Percentiles rank a stretch among this genome's conserved stretches.
Evolutionary conservation across 1,140 invertebrate species (phyloP).

Genomic region (Drosophila busckii): DNA sequence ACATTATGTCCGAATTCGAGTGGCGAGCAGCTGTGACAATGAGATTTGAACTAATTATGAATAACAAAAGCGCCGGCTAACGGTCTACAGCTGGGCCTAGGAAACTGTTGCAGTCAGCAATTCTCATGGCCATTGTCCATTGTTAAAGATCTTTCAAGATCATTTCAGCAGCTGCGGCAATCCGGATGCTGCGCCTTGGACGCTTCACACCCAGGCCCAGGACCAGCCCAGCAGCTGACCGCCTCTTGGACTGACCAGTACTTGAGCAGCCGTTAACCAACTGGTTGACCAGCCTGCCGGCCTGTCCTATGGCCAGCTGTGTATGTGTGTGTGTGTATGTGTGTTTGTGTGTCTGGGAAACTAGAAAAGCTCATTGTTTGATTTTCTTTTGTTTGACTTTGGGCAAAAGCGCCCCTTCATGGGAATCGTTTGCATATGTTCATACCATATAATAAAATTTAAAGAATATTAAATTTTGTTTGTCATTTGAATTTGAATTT

Average conservation of each 20-base stretch:
- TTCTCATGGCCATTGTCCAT: conserved; percentile 14
- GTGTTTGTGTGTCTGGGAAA: too few species aligned
- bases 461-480: too few species aligned
- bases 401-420: too few species aligned
- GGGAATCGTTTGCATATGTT: not conserved
- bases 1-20: too few species aligned
- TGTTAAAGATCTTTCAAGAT: conserved; percentile 22
- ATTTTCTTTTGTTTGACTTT: conserved; percentile 38
- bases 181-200: conserved; percentile 34
- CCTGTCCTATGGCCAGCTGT: conserved; percentile 17
- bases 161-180: conserved; percentile 15
- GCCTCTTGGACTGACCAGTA: conserved; percentile 13
- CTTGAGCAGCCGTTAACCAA: conserved; percentile 32
- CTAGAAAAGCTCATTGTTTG: conserved; percentile 67
- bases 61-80: conserved; percentile 43
- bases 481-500: too few species aligned
- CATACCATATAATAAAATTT: too few species aligned
- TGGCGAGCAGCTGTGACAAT: conserved; percentile 9
- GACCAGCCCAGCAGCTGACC: not conserved
- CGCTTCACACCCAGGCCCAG: conserved; percentile 49
- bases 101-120: not conserved
- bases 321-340: too few species aligned
- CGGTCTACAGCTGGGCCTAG: conserved; percentile 4
- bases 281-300: conserved; percentile 6
- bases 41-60: conserved; percentile 42